Conservation (phyloP, 2,113 vertebrate species). For the Nycticryphes semicollaris region DNA sequence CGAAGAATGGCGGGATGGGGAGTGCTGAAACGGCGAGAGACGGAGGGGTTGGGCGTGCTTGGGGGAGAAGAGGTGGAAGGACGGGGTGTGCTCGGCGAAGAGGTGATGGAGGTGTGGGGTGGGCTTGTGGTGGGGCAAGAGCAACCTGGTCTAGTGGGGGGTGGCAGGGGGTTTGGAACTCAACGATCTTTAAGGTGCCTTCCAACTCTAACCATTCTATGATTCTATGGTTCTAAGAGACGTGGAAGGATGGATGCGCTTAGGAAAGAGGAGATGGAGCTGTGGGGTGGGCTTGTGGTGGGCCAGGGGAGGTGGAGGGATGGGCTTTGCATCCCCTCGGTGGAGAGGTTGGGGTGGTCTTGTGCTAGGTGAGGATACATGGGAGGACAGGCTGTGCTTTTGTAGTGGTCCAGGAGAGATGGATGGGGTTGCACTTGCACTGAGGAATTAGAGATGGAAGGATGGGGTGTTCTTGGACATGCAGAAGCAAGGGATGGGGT, state of each 20-base stretch:
- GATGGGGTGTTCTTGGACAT: not conserved
- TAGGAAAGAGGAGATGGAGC: not conserved
- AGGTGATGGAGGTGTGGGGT: too few relatives aligned
- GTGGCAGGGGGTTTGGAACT: too few relatives aligned
- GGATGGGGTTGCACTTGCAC: fast-evolving
- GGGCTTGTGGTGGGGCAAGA: not conserved
- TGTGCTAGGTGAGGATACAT: not conserved
- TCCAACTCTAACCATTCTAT: too few relatives aligned
- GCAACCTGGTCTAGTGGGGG: too few relatives aligned
- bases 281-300: not conserved
- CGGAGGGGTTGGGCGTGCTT: not conserved
- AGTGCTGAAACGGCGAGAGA: not conserved
- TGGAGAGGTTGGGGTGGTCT: fast-evolving
- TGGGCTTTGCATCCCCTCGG: not conserved
- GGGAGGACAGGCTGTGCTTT: too few relatives aligned
- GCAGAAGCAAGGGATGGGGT: not conserved
- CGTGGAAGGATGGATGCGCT: not conserved
- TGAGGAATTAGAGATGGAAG: not conserved
- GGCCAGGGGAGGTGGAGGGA: not conserved
- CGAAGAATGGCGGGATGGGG: not conserved
- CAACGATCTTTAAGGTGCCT: too few relatives aligned
- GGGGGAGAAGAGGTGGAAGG: not conserved
- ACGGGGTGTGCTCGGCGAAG: not conserved
- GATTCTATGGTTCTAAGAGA: too few relatives aligned
- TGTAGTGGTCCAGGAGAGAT: not conserved